Percentiles rank a stretch among this genome's conserved stretches.
These are phyloP conservation scores for Ophion obscuratus DNA, from an alignment of 2,888 invertebrate genomes.

Conservation along the genomic window DNA sequence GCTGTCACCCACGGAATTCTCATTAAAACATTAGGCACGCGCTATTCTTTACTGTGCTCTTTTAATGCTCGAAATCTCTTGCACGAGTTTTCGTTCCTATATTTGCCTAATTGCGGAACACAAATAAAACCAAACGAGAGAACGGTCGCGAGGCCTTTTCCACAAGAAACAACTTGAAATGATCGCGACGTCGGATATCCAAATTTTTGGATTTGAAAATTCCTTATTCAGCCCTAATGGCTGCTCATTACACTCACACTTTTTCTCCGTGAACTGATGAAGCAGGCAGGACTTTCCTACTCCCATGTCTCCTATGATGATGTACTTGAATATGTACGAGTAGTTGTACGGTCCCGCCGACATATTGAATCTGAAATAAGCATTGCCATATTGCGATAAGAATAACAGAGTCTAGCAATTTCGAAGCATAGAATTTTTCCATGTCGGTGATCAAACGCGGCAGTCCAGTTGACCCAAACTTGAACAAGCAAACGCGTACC, in stretches of 20 bases:
- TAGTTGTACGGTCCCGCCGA: constrained; percentile 99
- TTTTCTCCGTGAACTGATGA: constrained; percentile 99
- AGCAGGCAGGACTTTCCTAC: constrained; percentile 99
- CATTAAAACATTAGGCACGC: no score
- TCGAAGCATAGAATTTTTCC: background rate
- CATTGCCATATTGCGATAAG: background rate
- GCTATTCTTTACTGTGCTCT: no score
- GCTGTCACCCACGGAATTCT: no score
- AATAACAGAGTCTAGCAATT: background rate
- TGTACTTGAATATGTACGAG: constrained; percentile 99
- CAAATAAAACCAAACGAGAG: no score
- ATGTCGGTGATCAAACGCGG: background rate
- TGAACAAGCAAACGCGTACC: background rate
- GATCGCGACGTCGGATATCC: no score
- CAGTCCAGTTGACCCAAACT: background rate
- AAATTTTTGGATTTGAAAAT: no score
- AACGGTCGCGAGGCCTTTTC: no score
- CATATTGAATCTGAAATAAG: constrained; percentile 86
- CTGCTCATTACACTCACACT: constrained; percentile 91
- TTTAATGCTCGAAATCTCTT: no score
- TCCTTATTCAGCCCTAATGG: no score
- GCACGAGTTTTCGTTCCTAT: no score
- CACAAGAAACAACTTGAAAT: no score
- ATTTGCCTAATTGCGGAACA: no score
- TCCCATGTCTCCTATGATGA: constrained; percentile 99